Evolutionary conservation across 1,140 invertebrate species (phyloP).

Genomic region (Dolichoris vasculosae): DNA sequence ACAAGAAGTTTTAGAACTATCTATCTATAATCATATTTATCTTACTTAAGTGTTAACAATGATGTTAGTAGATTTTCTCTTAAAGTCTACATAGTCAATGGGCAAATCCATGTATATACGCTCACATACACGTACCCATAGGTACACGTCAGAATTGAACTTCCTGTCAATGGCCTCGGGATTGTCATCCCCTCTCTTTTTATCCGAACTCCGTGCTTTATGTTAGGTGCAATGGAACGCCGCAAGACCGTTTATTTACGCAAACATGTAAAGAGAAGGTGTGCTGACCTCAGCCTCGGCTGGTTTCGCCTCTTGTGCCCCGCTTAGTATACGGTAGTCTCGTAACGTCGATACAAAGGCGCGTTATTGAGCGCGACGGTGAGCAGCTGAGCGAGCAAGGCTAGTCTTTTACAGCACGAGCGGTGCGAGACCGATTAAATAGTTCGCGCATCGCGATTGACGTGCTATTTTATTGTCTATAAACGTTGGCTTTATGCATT

Average conservation of each 20-base stretch:
- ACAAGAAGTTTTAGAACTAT: too few relatives aligned
- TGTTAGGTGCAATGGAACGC: background rate
- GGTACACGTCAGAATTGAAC: background rate
- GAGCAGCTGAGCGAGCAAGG: slow-evolving; percentile 36
- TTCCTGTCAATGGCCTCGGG: slow-evolving; percentile 19
- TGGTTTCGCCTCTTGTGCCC: background rate
- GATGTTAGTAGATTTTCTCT: background rate
- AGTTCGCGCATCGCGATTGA: too few relatives aligned
- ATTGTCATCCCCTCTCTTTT: background rate
- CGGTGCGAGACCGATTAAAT: background rate
- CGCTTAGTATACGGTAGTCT: background rate
- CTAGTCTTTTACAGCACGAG: slow-evolving; percentile 19
- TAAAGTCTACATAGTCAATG: background rate
- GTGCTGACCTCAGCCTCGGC: slow-evolving; percentile 26
- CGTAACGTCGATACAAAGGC: too few relatives aligned
- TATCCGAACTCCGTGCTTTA: background rate
- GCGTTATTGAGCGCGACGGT: slow-evolving; percentile 45
- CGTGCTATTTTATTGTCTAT: too few relatives aligned
- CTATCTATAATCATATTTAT: too few relatives aligned
- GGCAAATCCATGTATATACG: too few relatives aligned
- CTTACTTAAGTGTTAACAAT: background rate
- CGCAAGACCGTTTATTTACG: background rate
- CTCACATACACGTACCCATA: background rate
- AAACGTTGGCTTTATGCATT: background rate
- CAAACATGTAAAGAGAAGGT: background rate